Conservation (phyloP, 2,797 vertebrate species). For the Catharus ustulatus region DNA sequence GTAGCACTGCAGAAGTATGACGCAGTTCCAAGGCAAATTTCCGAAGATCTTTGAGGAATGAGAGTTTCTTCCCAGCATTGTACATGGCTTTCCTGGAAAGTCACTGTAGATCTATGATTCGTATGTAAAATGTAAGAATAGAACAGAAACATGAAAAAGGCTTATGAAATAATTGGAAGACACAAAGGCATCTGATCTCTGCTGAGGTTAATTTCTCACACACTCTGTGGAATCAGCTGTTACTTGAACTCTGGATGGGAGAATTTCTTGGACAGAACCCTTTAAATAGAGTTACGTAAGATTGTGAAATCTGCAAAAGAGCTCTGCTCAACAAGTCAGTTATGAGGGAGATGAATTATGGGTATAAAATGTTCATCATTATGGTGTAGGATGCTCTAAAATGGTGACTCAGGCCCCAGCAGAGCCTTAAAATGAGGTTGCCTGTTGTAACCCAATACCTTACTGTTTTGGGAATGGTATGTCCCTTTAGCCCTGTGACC, state of each 20-base stretch:
- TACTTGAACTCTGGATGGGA: not conserved
- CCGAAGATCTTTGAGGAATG: not conserved
- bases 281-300: conserved; percentile 10
- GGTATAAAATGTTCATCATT: not conserved
- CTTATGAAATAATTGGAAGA: not conserved
- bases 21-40: not conserved
- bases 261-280: not conserved
- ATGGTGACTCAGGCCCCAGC: not conserved
- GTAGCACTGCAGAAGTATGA: not conserved
- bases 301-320: not conserved
- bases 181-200: not conserved
- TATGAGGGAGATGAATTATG: conserved; percentile 21
- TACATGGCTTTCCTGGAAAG: not conserved
- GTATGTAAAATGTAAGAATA: not conserved
- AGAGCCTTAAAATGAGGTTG: not conserved
- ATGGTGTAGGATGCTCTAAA: conserved; percentile 9
- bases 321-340: not conserved
- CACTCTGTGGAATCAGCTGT: not conserved
- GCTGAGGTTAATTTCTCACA: not conserved
- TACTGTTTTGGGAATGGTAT: no score
- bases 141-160: not conserved
- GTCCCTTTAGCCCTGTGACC: no score
- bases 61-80: not conserved
- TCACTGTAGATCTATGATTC: not conserved
- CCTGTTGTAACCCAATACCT: no score